Evolutionary conservation across 2,797 vertebrate genomes (phyloP).

Genomic region (Enteromius treurensis): DNA sequence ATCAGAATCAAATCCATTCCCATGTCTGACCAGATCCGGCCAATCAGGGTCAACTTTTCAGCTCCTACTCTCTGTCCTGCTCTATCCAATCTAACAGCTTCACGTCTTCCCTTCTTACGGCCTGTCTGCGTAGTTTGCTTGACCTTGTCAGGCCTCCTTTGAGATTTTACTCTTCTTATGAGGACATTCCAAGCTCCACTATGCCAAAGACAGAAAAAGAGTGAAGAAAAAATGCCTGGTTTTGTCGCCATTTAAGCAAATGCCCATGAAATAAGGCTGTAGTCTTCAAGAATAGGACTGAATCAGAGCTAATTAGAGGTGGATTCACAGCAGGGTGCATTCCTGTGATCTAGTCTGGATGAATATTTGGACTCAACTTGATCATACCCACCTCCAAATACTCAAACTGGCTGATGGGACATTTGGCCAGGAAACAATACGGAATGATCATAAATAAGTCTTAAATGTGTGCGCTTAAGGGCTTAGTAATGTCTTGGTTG

Average conservation of each 20-base stretch:
- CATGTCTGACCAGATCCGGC: constrained; percentile 39
- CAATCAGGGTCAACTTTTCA: constrained; percentile 26
- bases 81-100: constrained; percentile 26
- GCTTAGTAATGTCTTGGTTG: constrained; percentile 27
- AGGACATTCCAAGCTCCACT: constrained; percentile 30
- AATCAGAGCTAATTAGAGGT: constrained; percentile 79
- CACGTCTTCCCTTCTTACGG: constrained; percentile 1
- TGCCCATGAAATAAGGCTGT: not conserved
- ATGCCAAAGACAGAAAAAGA: constrained; percentile 28
- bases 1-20: constrained; percentile 48
- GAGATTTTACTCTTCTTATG: constrained; percentile 21
- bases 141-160: constrained; percentile 22
- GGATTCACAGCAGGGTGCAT: constrained; percentile 76
- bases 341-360: constrained; percentile 74
- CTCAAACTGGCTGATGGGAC: not conserved
- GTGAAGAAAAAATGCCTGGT: constrained; percentile 3
- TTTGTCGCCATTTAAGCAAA: not conserved
- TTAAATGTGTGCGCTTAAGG: not conserved
- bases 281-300: constrained; percentile 72
- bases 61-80: constrained; percentile 20
- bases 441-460: constrained; percentile 4
- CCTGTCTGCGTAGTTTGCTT: constrained; percentile 1
- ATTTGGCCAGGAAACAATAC: not conserved
- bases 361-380: constrained; percentile 76
- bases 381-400: constrained; percentile 57